Evolutionary conservation across 2,888 invertebrate species (phyloP).

Genomic region (Tanytarsus gracilentus): DNA sequence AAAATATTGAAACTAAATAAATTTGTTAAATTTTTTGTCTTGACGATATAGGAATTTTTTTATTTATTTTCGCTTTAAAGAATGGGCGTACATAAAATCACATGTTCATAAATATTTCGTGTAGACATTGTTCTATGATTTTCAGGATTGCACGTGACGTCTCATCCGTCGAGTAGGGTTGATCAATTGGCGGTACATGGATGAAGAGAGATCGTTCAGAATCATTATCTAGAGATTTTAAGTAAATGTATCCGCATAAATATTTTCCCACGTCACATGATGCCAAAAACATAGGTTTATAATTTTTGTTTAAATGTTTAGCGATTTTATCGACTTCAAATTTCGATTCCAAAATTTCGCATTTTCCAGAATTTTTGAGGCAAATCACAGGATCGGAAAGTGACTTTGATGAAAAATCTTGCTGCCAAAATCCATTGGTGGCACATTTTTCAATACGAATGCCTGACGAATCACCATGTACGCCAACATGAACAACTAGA

Average conservation of each 20-base stretch:
- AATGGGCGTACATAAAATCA: no score
- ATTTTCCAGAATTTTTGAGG: constrained; percentile 33
- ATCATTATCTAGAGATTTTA: constrained; percentile 57
- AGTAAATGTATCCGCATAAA: constrained; percentile 70
- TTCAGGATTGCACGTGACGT: constrained; percentile 46
- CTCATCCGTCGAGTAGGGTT: constrained; percentile 52
- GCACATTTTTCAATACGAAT: constrained; percentile 40
- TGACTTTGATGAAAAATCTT: constrained; percentile 37
- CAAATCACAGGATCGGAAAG: constrained; percentile 33
- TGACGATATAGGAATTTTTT: no score
- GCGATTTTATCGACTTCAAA: constrained; percentile 44
- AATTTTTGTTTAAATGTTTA: constrained; percentile 32
- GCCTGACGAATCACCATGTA: constrained; percentile 37
- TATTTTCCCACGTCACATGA: constrained; percentile 54
- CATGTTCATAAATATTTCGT: not conserved
- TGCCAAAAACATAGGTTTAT: constrained; percentile 30
- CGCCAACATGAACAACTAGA: constrained; percentile 39
- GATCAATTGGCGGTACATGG: constrained; percentile 62
- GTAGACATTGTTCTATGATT: constrained; percentile 39
- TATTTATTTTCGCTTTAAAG: no score
- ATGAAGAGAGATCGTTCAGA: constrained; percentile 55
- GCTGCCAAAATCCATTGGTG: constrained; percentile 38
- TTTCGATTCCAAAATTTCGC: constrained; percentile 35
- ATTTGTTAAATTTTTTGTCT: no score
- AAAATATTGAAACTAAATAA: no score